Conservation (phyloP, 2,888 invertebrate species). For the Acleris emargana region DNA sequence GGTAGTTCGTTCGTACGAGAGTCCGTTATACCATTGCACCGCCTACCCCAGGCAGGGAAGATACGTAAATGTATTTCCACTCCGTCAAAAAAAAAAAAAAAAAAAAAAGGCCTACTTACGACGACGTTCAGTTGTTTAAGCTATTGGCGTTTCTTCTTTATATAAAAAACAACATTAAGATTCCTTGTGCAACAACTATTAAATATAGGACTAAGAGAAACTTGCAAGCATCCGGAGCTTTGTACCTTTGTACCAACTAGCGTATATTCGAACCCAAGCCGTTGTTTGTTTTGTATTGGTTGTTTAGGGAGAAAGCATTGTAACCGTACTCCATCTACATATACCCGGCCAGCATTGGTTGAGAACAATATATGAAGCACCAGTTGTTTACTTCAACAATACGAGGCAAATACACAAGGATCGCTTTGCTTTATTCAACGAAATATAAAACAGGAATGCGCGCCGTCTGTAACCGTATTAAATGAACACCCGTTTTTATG, state of each 20-base stretch:
- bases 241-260: constrained; percentile 1
- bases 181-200: background rate
- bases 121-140: too few species aligned
- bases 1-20: too few species aligned
- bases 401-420: constrained; percentile 1
- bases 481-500: background rate
- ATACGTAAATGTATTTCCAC: too few species aligned
- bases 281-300: constrained; percentile 10
- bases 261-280: constrained; percentile 7
- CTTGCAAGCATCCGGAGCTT: background rate
- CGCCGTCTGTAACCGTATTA: background rate
- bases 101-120: too few species aligned
- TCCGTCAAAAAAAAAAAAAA: too few species aligned
- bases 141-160: too few species aligned
- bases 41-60: too few species aligned
- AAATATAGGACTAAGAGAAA: background rate
- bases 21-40: too few species aligned
- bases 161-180: too few species aligned
- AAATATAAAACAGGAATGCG: constrained; percentile 2
- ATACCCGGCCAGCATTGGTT: background rate
- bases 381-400: constrained; percentile 5
- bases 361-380: background rate
- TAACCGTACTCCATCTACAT: background rate
- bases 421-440: background rate
- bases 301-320: constrained; percentile 6